phyloP scores from a whole-genome alignment of 2,888 invertebrate species.

The Tipula vernalis region DNA sequence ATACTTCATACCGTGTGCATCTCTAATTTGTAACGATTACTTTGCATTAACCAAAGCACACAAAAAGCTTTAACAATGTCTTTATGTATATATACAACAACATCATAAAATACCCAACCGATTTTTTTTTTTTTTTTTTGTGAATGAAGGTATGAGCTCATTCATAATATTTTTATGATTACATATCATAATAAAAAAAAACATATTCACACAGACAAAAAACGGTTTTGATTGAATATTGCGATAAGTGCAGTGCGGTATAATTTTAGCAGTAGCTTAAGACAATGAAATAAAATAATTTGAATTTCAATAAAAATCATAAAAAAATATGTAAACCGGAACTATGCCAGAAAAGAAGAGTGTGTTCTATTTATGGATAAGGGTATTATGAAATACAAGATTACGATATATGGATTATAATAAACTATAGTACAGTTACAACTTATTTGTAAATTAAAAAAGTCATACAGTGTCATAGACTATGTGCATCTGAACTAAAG shows the following conservation, averaged over 20 bases:
- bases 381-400: not conserved
- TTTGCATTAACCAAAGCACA: not conserved
- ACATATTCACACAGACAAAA: not conserved
- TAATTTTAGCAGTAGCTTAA: not conserved
- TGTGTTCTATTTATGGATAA: not conserved
- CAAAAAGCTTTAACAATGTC: not conserved
- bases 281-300: not conserved
- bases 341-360: conserved; percentile 5
- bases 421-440: too few relatives aligned
- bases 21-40: not conserved
- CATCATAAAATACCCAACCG: not conserved
- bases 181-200: not conserved
- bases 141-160: not conserved
- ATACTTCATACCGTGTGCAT: not conserved
- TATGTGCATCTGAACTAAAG: not conserved
- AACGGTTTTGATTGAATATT: not conserved
- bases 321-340: conserved; percentile 1
- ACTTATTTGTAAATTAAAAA: too few relatives aligned
- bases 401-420: not conserved
- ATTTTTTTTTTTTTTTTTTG: not conserved
- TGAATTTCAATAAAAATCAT: not conserved
- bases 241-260: not conserved
- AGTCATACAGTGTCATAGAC: too few relatives aligned
- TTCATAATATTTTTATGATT: not conserved
- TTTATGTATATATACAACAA: too few relatives aligned